Evolutionary conservation across 2,797 vertebrate genomes (phyloP).

Genomic region (Lindbergichthys nudifrons): DNA sequence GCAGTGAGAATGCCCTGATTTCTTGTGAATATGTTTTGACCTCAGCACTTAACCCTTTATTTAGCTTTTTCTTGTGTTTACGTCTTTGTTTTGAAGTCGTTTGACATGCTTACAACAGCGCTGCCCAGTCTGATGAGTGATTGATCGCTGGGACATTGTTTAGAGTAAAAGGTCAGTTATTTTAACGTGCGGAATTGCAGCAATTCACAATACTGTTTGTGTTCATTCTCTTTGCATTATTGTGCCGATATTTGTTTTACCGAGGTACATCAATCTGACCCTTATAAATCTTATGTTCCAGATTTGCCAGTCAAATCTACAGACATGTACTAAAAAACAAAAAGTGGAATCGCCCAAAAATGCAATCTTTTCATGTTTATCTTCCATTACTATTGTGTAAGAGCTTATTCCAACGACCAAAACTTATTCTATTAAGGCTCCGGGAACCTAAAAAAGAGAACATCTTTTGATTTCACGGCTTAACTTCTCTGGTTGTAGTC

Average conservation of each 20-base stretch:
- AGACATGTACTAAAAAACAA: too few species aligned
- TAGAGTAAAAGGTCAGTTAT: constrained; percentile 61
- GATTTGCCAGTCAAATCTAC: too few species aligned
- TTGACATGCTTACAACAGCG: constrained; percentile 33
- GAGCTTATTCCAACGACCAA: constrained; percentile 21
- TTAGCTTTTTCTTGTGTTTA: constrained; percentile 22
- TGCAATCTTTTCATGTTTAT: too few species aligned
- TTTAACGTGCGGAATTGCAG: constrained; percentile 46
- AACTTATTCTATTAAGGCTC: constrained; percentile 17
- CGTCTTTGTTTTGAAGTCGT: constrained; percentile 23
- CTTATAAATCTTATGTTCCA: too few species aligned
- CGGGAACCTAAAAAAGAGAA: background rate
- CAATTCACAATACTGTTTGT: constrained; percentile 60
- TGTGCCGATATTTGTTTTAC: constrained; percentile 47
- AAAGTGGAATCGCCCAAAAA: too few species aligned
- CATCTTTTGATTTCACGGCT: background rate
- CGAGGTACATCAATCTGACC: too few species aligned
- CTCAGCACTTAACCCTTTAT: constrained; percentile 37
- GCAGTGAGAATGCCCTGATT: constrained; percentile 29
- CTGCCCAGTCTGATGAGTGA: constrained; percentile 41
- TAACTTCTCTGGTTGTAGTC: background rate
- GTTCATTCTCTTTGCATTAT: constrained; percentile 37
- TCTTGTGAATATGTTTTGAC: constrained; percentile 21
- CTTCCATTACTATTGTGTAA: constrained; percentile 11
- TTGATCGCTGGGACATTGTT: constrained; percentile 62